Conservation (phyloP, 2,113 vertebrate species). For the Cephalopterus ornatus region DNA sequence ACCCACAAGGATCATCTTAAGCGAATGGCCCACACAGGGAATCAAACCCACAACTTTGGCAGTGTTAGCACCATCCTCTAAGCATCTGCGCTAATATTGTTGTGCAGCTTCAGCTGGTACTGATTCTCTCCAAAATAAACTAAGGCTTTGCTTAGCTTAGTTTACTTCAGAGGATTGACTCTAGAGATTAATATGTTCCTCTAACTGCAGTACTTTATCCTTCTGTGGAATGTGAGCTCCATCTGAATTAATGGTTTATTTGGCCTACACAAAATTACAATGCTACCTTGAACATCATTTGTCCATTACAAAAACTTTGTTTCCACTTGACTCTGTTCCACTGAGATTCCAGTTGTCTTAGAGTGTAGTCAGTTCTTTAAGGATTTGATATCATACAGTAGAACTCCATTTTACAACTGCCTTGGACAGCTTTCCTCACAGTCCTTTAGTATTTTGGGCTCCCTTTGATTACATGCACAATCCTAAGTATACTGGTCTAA, state of each 20-base stretch:
- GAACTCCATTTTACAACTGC: background rate
- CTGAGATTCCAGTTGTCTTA: background rate
- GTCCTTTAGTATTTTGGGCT: background rate
- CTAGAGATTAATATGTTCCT: background rate
- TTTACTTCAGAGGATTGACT: background rate
- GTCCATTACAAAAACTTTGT: background rate
- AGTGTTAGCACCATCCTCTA: background rate
- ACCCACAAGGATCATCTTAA: background rate
- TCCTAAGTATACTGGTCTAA: background rate
- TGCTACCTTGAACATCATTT: background rate
- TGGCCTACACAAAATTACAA: background rate
- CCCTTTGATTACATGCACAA: background rate
- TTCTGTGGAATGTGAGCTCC: background rate
- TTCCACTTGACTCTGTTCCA: background rate
- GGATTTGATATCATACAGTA: background rate
- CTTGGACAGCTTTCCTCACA: background rate
- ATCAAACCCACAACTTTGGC: background rate
- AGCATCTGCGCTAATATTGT: background rate
- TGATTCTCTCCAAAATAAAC: background rate
- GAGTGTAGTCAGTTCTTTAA: background rate
- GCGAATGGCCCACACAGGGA: background rate
- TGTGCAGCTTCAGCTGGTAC: background rate
- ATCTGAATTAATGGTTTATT: background rate
- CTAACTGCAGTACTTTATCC: background rate
- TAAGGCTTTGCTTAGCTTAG: background rate